Evolutionary conservation across 2,888 invertebrate genomes (phyloP).

Genomic region (Amphiduros pacificus): DNA sequence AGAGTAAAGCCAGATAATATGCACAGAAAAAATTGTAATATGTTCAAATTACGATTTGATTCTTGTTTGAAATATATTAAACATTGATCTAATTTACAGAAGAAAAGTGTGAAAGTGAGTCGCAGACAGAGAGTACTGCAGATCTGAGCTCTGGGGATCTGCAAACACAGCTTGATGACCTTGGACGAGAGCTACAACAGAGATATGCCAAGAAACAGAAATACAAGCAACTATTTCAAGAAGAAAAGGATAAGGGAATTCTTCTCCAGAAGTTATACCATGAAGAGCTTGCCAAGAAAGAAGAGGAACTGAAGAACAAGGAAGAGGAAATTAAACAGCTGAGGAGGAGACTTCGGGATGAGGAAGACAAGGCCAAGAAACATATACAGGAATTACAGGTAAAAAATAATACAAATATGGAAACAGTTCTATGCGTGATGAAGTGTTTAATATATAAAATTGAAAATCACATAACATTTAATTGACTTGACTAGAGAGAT

Average conservation of each 20-base stretch:
- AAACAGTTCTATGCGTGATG: background rate
- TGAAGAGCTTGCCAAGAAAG: slow-evolving; percentile 25
- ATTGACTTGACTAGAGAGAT: too few relatives aligned
- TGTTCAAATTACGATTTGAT: background rate
- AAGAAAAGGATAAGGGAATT: slow-evolving; percentile 35
- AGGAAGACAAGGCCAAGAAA: background rate
- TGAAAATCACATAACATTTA: too few relatives aligned
- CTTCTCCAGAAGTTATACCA: slow-evolving; percentile 29
- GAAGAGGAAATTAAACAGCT: background rate
- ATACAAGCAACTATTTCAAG: slow-evolving; percentile 35
- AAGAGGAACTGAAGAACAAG: background rate
- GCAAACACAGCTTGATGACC: slow-evolving; percentile 13
- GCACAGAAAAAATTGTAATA: background rate
- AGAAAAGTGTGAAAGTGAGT: background rate
- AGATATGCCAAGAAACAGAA: slow-evolving; percentile 37
- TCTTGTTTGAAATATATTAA: background rate
- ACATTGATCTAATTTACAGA: background rate
- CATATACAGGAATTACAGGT: background rate
- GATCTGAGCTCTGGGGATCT: slow-evolving; percentile 1
- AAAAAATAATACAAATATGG: background rate
- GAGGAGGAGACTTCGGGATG: background rate
- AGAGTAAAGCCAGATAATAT: too few relatives aligned
- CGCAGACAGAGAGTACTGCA: background rate
- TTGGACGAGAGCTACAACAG: slow-evolving; percentile 26
- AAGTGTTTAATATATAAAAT: background rate